These are phyloP conservation scores for Cotesia glomerata DNA, from an alignment of 1,140 invertebrate genomes.

Conservation along the genomic window DNA sequence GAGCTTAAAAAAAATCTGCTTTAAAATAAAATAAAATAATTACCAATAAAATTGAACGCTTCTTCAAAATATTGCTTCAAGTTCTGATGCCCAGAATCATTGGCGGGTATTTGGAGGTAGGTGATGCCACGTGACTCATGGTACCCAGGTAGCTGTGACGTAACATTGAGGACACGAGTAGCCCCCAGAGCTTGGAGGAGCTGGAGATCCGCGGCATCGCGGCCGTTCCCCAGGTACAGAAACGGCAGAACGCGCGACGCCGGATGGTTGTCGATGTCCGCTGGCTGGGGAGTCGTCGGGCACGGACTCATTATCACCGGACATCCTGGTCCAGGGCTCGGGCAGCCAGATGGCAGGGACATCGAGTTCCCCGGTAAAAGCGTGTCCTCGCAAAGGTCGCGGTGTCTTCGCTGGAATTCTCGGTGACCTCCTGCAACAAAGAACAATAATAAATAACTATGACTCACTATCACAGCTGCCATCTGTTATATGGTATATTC, in stretches of 20 bases:
- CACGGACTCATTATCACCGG: constrained; percentile 45
- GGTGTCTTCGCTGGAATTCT: constrained; percentile 72
- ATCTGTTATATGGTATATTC: too few relatives aligned
- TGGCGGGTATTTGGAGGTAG: constrained; percentile 83
- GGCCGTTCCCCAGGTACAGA: constrained; percentile 85
- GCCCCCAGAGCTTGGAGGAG: constrained; percentile 72
- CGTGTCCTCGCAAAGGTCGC: constrained; percentile 70
- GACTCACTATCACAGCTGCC: not conserved
- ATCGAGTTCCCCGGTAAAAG: constrained; percentile 56
- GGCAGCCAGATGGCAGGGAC: constrained; percentile 41
- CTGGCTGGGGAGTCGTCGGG: constrained; percentile 48
- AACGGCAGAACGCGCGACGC: constrained; percentile 86
- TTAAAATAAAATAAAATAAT: constrained; percentile 40
- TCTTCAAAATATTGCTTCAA: constrained; percentile 92
- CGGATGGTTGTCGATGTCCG: constrained; percentile 77
- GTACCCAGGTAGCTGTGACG: constrained; percentile 76
- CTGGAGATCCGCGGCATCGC: constrained; percentile 79
- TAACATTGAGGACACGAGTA: constrained; percentile 83
- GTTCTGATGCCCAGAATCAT: constrained; percentile 87
- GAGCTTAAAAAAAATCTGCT: too few relatives aligned
- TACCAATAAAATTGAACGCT: constrained; percentile 90
- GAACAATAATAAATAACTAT: constrained; percentile 8
- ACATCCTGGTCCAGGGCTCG: constrained; percentile 49
- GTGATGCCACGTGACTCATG: constrained; percentile 75
- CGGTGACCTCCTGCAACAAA: constrained; percentile 70